Evolutionary conservation across 30 jellyfish, hydroid and myxozoan species (phyloP), one percentile per base, ranked within the genome.

Genomic region (Aurelia sp.): DNA sequence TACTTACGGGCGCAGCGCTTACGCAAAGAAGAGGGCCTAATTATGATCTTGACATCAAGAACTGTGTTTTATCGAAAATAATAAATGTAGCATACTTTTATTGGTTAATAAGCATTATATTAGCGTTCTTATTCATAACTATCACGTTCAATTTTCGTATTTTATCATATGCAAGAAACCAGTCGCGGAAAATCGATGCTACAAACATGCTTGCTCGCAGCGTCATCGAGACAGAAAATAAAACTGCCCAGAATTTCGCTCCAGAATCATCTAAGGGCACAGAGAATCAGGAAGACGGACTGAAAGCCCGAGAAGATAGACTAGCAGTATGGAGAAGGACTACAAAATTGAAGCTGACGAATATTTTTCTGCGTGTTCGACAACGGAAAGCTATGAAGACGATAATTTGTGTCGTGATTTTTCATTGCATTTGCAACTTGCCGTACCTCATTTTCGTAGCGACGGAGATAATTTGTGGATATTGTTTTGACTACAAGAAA

Each of bases 1-100:
- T 89, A 16, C 27, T 70, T 18, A 63, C 90, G 0, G 78, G 72
- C 72, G 61, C 63, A 22, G 90, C 81, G n/a, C 81, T 90, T 60
- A 59, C 22, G 13, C 33, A 67, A n/a, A 63, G 52, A 20, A 33
- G 53, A 76, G 87, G 88, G 21, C 80, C 88, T 30, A 57, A 44
- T 10, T 44, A 69, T 63, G 24, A 50, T 4, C 85, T 90, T 22
- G 85, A 80, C 63, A 67, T 74, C 50, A 88, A 84, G 70, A 90
- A 90, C 82, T 90, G 97, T 67, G 69, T 90, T 52, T 53, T 90
- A 40, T 47, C 97, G 22, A 78, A 91, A 58, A 59, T 90, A 11
- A 67, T 77, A 20, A 83, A 64, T 60, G 57, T 86, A 4, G 78
- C 75, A 44, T 90, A 74, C 51, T 75, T 84, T 24, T 31, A 75